Percentiles rank a stretch among this genome's conserved stretches.
These are phyloP conservation scores for Coptodon rendalli DNA, from an alignment of 2,113 vertebrate species.

Conservation along the genomic window DNA sequence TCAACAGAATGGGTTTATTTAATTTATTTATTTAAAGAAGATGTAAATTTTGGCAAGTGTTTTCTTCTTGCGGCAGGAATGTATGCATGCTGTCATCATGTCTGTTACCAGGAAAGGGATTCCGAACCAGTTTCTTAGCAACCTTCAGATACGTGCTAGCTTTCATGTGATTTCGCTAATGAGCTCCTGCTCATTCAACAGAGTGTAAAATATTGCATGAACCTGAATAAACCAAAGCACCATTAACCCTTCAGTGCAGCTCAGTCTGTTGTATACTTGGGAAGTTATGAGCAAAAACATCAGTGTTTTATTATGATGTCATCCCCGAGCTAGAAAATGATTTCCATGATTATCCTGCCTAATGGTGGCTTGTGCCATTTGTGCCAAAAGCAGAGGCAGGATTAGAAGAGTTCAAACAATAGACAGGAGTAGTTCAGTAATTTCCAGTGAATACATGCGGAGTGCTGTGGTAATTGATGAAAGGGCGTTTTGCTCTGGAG, in stretches of 20 bases:
- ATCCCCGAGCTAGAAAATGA: background rate
- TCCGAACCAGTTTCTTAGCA: slow-evolving; percentile 70
- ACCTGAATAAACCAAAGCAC: slow-evolving; percentile 35
- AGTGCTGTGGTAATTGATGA: slow-evolving; percentile 24
- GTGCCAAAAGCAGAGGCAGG: slow-evolving; percentile 21
- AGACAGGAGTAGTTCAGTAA: background rate
- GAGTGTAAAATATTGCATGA: slow-evolving; percentile 56
- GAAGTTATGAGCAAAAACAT: slow-evolving; percentile 6
- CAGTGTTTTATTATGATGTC: slow-evolving; percentile 1
- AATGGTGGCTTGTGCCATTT: slow-evolving; percentile 21
- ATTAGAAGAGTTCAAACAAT: slow-evolving; percentile 42
- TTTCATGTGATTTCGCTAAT: slow-evolving; percentile 65
- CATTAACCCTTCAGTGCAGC: background rate
- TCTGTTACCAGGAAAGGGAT: slow-evolving; percentile 62
- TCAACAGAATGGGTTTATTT: background rate
- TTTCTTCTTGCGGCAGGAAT: slow-evolving; percentile 28
- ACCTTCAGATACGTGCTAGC: slow-evolving; percentile 56
- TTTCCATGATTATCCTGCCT: slow-evolving; percentile 32
- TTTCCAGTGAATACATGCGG: slow-evolving; percentile 12
- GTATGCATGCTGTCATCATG: slow-evolving; percentile 22
- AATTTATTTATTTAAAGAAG: background rate
- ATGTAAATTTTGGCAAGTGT: slow-evolving; percentile 27
- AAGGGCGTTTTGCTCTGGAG: slow-evolving; percentile 16
- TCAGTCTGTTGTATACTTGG: background rate
- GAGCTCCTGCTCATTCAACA: slow-evolving; percentile 59